phyloP scores from a whole-genome alignment of 2,113 vertebrate species.

The Gymnarchus niloticus region DNA sequence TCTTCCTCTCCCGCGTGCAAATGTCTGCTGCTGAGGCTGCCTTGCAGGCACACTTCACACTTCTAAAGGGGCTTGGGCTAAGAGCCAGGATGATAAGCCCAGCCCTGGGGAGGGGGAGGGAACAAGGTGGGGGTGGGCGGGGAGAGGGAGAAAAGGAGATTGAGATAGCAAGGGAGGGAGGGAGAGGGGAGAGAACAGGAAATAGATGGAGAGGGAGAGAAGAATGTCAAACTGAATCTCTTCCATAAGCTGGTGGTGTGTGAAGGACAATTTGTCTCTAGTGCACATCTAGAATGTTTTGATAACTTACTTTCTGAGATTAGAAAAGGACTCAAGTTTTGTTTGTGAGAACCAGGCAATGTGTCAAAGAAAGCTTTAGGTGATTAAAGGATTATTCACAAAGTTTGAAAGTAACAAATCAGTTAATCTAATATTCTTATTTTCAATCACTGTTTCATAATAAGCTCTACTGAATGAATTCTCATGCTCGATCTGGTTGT shows the following conservation, averaged over 20 bases:
- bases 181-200: not conserved
- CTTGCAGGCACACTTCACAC: slow-evolving; percentile 18
- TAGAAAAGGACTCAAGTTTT: not conserved
- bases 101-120: not conserved
- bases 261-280: not conserved
- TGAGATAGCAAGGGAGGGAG: not conserved
- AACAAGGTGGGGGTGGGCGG: not conserved
- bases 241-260: not conserved
- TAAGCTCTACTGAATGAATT: not conserved
- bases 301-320: not conserved
- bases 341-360: not conserved
- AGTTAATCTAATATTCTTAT: not conserved
- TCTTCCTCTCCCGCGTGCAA: not conserved
- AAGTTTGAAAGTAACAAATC: not conserved
- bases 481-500: not conserved
- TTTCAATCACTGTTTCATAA: slow-evolving; percentile 1
- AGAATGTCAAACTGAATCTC: not conserved
- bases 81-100: not conserved
- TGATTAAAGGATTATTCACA: not conserved
- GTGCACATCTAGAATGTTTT: not conserved
- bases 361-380: not conserved
- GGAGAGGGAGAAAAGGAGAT: not conserved
- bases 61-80: not conserved
- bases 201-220: not conserved
- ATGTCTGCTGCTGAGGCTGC: slow-evolving; percentile 16